Evolutionary conservation across 2,113 vertebrate genomes (phyloP).

Genomic region (Sorex araneus): DNA sequence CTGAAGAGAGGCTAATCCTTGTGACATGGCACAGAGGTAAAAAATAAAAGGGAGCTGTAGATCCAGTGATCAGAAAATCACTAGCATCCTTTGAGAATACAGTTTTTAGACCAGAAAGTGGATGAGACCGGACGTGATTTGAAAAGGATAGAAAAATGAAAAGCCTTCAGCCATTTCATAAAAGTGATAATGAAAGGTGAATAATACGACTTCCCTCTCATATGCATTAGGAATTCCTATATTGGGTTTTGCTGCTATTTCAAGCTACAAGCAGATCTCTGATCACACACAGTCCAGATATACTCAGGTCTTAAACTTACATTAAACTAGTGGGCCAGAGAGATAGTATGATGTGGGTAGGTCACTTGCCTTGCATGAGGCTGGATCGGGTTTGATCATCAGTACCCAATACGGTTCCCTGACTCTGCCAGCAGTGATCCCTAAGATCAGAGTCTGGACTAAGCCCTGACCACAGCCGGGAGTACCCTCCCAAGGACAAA

Average conservation of each 20-base stretch:
- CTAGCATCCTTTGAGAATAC: constrained; percentile 63
- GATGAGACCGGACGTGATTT: constrained; percentile 28
- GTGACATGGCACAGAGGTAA: constrained; percentile 54
- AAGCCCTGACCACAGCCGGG: too few relatives aligned
- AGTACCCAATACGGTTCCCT: too few relatives aligned
- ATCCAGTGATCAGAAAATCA: constrained; percentile 65
- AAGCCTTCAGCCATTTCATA: not conserved
- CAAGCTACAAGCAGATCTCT: not conserved
- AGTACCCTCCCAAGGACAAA: too few relatives aligned
- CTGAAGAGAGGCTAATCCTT: constrained; percentile 66
- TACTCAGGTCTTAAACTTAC: not conserved
- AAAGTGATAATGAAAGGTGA: constrained; percentile 7
- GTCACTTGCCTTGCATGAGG: too few relatives aligned
- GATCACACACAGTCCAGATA: not conserved
- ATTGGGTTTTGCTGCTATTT: constrained; percentile 20
- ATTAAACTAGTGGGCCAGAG: not conserved
- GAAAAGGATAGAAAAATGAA: not conserved
- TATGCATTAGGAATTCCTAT: constrained; percentile 2
- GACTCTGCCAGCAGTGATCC: too few relatives aligned
- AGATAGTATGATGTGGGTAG: too few relatives aligned
- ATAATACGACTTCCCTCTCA: not conserved
- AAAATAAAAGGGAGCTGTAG: constrained; percentile 69
- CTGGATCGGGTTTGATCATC: too few relatives aligned
- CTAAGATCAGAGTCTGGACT: too few relatives aligned
- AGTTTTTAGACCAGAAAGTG: constrained; percentile 8